Conservation (phyloP, 2,113 vertebrate species). For the Hippocampus zosterae region DNA sequence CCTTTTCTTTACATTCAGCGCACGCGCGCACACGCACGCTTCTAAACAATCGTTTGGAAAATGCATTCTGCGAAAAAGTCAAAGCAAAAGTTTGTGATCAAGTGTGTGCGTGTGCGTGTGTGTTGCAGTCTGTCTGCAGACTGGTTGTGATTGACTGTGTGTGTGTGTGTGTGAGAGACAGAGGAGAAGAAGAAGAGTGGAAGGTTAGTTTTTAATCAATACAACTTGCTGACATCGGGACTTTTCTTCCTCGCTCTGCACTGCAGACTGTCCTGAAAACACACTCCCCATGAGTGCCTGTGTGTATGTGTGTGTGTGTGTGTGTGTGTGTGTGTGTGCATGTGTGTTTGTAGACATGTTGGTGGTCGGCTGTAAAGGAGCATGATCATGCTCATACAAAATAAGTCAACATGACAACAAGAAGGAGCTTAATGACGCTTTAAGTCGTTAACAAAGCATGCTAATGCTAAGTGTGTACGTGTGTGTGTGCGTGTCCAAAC, state of each 20-base stretch:
- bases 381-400: background rate
- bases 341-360: conserved; percentile 71
- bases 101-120: conserved; percentile 28
- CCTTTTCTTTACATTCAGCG: conserved; percentile 60
- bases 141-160: conserved; percentile 58
- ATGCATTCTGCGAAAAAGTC: conserved; percentile 31
- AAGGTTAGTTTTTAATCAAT: conserved; percentile 99
- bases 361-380: conserved; percentile 2
- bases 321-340: conserved; percentile 74
- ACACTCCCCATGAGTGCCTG: conserved; percentile 73
- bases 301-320: conserved; percentile 72
- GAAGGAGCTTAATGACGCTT: background rate
- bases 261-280: conserved; percentile 80
- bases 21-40: conserved; percentile 56
- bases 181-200: conserved; percentile 88
- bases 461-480: background rate
- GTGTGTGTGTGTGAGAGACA: conserved; percentile 52
- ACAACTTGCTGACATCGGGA: conserved; percentile 95
- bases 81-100: conserved; percentile 29
- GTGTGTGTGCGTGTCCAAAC: background rate
- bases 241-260: conserved; percentile 78
- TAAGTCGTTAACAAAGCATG: background rate
- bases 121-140: conserved; percentile 34
- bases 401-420: background rate
- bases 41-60: conserved; percentile 29